Conservation (phyloP, 1,140 invertebrate species). For the Neuroterus valhalla region DNA sequence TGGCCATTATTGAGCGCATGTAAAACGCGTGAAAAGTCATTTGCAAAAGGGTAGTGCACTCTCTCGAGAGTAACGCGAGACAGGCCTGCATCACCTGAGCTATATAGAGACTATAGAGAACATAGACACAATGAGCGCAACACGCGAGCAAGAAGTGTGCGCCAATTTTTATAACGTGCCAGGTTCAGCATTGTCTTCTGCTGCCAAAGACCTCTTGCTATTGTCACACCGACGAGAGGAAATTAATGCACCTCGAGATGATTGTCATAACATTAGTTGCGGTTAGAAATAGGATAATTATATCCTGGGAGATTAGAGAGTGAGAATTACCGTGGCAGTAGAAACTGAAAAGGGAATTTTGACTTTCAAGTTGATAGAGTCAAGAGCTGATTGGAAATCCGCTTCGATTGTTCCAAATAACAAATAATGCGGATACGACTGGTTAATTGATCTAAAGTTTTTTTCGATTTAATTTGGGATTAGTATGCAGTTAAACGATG, state of each 20-base stretch:
- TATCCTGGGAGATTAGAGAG: too few species aligned
- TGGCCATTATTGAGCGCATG: conserved; percentile 43
- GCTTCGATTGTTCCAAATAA: too few species aligned
- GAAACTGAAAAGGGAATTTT: too few species aligned
- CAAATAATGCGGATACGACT: too few species aligned
- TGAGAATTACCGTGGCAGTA: too few species aligned
- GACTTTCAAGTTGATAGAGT: too few species aligned
- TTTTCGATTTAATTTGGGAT: too few species aligned
- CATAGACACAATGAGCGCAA: conserved; percentile 7
- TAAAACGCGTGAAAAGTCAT: conserved; percentile 66
- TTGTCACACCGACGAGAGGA: conserved; percentile 6
- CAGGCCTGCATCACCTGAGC: conserved; percentile 37
- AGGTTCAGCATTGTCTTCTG: conserved; percentile 18
- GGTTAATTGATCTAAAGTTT: too few species aligned
- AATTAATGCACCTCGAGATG: background rate
- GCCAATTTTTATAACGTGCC: conserved; percentile 20
- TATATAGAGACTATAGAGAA: conserved; percentile 11
- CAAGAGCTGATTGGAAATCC: too few species aligned
- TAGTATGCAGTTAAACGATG: too few species aligned
- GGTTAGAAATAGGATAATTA: background rate
- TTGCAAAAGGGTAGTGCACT: conserved; percentile 41
- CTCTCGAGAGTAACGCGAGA: conserved; percentile 46
- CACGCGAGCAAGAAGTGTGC: conserved; percentile 26
- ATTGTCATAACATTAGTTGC: background rate
- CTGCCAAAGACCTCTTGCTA: conserved; percentile 13